These are phyloP conservation scores for Siniperca undulata DNA, from an alignment of 2,797 vertebrate species.

Conservation along the genomic window DNA sequence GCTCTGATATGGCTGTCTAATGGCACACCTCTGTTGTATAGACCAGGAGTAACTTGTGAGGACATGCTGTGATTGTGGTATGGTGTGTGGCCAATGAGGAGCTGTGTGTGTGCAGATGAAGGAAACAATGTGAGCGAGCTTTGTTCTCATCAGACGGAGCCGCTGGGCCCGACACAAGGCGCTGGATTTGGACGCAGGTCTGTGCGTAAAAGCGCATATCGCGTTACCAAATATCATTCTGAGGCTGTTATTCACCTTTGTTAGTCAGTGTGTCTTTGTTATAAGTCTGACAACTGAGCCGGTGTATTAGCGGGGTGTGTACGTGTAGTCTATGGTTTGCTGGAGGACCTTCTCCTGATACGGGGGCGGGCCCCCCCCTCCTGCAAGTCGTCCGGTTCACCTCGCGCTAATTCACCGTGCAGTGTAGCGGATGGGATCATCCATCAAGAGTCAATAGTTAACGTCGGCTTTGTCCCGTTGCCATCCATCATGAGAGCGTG, in stretches of 20 bases:
- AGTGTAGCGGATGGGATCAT: conserved; percentile 83
- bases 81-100: conserved; percentile 66
- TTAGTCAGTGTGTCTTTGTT: conserved; percentile 47
- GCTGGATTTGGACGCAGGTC: conserved; percentile 40
- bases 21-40: conserved; percentile 66
- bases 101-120: conserved; percentile 5
- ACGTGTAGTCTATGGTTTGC: neutral
- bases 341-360: neutral
- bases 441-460: conserved; percentile 90
- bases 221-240: conserved; percentile 52
- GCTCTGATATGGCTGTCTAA: conserved; percentile 65
- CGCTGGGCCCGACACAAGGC: conserved; percentile 2
- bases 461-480: conserved; percentile 82
- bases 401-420: conserved; percentile 73
- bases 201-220: conserved; percentile 64
- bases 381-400: conserved; percentile 73
- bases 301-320: conserved; percentile 20
- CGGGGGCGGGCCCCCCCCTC: neutral
- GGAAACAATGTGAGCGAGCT: conserved; percentile 59
- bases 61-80: conserved; percentile 72
- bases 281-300: conserved; percentile 35
- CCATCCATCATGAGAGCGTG: conserved; percentile 82
- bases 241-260: conserved; percentile 37
- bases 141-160: conserved; percentile 70
- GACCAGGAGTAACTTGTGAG: conserved; percentile 71